phyloP scores from a whole-genome alignment of 2,113 vertebrate species.

The Camelus dromedarius region DNA sequence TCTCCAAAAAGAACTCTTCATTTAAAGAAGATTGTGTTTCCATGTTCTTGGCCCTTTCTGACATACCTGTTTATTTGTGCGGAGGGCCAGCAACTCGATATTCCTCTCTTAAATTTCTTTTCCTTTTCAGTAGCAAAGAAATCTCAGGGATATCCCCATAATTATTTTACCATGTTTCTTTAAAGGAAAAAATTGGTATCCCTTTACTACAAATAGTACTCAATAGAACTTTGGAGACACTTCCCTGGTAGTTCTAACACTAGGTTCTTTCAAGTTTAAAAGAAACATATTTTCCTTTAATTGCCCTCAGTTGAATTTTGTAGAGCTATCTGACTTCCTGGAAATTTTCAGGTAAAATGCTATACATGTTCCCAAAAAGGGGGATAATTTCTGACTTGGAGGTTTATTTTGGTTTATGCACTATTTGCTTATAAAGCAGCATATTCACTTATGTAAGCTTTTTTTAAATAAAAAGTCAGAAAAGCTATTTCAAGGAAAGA shows the following conservation, averaged over 20 bases:
- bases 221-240: not conserved
- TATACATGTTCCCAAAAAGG: not conserved
- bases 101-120: not conserved
- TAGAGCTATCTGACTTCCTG: not conserved
- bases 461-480: not conserved
- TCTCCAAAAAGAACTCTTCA: not conserved
- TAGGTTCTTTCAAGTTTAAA: slow-evolving; percentile 53
- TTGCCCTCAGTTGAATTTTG: slow-evolving; percentile 10
- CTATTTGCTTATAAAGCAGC: not conserved
- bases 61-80: not conserved
- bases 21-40: not conserved
- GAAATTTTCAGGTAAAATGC: slow-evolving; percentile 7
- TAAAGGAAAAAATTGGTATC: not conserved
- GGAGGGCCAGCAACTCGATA: not conserved
- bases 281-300: slow-evolving; percentile 57
- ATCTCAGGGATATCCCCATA: not conserved
- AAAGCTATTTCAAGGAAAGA: not conserved
- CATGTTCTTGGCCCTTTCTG: not conserved
- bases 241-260: slow-evolving; percentile 8
- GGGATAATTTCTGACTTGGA: not conserved
- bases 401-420: not conserved
- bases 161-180: slow-evolving; percentile 49
- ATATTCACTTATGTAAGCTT: not conserved
- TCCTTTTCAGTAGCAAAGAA: slow-evolving; percentile 57
- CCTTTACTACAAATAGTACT: slow-evolving; percentile 34